A percentile compares a stretch with the other conserved stretches of the same genome.
Evolutionary conservation across 2,797 vertebrate species (phyloP).

Genomic region (Nasua narica): DNA sequence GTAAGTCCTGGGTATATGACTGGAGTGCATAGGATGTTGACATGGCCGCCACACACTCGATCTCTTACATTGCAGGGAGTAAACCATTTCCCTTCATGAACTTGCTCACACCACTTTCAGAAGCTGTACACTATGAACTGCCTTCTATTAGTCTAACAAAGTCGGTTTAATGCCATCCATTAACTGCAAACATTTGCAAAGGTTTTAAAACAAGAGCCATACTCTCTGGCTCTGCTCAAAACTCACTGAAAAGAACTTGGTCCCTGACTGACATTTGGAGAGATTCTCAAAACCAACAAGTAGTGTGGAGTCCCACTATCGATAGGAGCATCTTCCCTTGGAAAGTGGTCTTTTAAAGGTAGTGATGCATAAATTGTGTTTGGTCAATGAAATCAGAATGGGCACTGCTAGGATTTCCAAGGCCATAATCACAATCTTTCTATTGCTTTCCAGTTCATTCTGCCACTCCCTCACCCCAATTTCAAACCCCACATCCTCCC

Average conservation of each 20-base stretch:
- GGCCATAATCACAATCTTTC: not conserved
- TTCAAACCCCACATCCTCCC: not conserved
- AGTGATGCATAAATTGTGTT: not conserved
- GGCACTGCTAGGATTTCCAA: not conserved
- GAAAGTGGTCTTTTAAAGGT: slow-evolving; percentile 1
- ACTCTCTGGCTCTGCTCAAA: not conserved
- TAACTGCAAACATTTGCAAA: slow-evolving; percentile 27
- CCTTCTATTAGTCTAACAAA: not conserved
- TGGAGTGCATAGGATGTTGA: not conserved
- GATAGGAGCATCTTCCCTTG: not conserved
- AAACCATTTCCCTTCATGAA: not conserved
- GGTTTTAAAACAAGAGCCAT: slow-evolving; percentile 16
- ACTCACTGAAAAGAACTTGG: not conserved
- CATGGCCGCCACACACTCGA: not conserved
- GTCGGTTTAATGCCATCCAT: not conserved
- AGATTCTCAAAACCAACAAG: slow-evolving; percentile 25
- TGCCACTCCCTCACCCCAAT: not conserved
- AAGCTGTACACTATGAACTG: not conserved
- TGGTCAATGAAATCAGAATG: not conserved
- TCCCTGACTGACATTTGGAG: not conserved
- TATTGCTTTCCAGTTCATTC: not conserved
- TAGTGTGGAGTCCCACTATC: not conserved
- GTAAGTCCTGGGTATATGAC: not conserved
- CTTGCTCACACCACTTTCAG: not conserved
- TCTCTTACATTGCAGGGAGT: not conserved